Evolutionary conservation across 2,797 vertebrate genomes (phyloP).

Genomic region (Anisognathus igniventris): DNA sequence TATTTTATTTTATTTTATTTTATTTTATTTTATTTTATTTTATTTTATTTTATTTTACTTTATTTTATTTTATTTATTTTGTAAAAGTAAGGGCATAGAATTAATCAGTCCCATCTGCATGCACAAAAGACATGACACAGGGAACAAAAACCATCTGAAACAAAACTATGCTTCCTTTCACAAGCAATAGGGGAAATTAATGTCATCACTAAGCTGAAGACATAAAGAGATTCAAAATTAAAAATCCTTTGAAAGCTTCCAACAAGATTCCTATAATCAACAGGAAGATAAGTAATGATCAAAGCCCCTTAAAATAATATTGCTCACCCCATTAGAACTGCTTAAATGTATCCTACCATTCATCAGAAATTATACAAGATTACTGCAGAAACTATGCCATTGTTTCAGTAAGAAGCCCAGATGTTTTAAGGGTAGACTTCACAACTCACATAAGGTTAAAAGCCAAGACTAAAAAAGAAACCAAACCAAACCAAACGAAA

Average conservation of each 20-base stretch:
- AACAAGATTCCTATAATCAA: slow-evolving; percentile 84
- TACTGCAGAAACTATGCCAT: slow-evolving; percentile 69
- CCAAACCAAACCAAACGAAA: not conserved
- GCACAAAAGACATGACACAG: slow-evolving; percentile 78
- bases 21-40: not conserved
- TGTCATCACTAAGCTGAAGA: slow-evolving; percentile 80
- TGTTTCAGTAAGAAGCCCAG: slow-evolving; percentile 83
- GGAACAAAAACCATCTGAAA: slow-evolving; percentile 76
- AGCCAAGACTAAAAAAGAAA: slow-evolving; percentile 49
- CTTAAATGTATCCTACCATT: slow-evolving; percentile 83
- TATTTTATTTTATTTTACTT: slow-evolving; percentile 22
- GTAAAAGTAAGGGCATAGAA: slow-evolving; percentile 56
- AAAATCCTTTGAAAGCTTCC: slow-evolving; percentile 81
- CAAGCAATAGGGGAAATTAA: slow-evolving; percentile 79
- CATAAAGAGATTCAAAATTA: slow-evolving; percentile 82
- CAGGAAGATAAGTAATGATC: slow-evolving; percentile 89
- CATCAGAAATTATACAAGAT: slow-evolving; percentile 84
- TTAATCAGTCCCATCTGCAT: slow-evolving; percentile 80
- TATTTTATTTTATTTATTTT: slow-evolving; percentile 14
- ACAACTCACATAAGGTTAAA: slow-evolving; percentile 61
- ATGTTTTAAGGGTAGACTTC: slow-evolving; percentile 79
- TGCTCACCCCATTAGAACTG: slow-evolving; percentile 79
- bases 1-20: not conserved
- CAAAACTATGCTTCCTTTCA: slow-evolving; percentile 77
- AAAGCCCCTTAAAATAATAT: slow-evolving; percentile 82